Conservation (phyloP, 2,888 invertebrate species). For the Amiota communis region DNA sequence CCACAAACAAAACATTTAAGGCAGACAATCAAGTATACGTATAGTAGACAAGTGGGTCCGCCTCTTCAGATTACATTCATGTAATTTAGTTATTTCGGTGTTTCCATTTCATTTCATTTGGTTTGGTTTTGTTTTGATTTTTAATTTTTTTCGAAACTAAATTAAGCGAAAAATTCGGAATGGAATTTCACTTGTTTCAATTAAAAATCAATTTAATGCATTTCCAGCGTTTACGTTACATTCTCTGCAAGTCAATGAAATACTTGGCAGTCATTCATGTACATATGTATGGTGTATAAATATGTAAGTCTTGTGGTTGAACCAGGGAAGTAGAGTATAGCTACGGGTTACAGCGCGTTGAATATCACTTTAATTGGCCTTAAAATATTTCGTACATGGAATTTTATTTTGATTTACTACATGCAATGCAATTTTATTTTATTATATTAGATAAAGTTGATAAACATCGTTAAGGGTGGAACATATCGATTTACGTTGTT, state of each 20-base stretch:
- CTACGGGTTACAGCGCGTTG: no score
- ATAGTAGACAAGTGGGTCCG: background rate
- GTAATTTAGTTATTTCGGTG: slow-evolving; percentile 1
- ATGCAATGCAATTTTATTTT: no score
- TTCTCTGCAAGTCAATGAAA: slow-evolving; percentile 9
- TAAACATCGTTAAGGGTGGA: no score
- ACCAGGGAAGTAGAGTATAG: no score
- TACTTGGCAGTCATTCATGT: background rate
- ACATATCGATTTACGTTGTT: no score
- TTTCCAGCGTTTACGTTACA: slow-evolving; percentile 5
- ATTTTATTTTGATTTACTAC: no score
- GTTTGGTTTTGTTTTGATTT: background rate
- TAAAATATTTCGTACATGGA: no score
- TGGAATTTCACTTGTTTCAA: slow-evolving; percentile 27
- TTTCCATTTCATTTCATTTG: background rate
- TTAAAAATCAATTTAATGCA: slow-evolving; percentile 26
- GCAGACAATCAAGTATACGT: background rate
- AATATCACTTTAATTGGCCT: no score
- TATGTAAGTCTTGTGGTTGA: no score
- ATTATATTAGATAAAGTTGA: no score
- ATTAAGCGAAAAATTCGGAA: slow-evolving; percentile 3
- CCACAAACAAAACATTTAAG: background rate
- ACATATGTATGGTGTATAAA: no score
- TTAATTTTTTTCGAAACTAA: slow-evolving; percentile 6
- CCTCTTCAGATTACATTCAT: no score